These are phyloP conservation scores for Paradoxurus hermaphroditus DNA, from an alignment of 2,113 vertebrate genomes.

Conservation along the genomic window DNA sequence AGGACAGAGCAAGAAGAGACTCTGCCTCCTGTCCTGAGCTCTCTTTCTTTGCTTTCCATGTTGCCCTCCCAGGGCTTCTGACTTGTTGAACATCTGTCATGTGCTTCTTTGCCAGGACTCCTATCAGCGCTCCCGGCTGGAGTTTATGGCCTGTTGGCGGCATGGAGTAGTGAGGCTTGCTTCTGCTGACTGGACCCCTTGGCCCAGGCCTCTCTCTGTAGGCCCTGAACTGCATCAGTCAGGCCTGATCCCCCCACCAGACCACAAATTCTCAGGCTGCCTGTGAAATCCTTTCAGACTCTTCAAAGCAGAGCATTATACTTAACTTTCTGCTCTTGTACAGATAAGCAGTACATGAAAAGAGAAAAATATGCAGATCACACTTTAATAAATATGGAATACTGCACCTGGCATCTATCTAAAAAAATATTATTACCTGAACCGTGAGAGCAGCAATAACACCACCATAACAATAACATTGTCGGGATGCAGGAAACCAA, in stretches of 20 bases:
- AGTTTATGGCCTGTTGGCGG: not conserved
- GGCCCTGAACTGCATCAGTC: not conserved
- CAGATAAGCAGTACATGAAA: constrained; percentile 51
- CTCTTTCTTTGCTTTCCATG: not conserved
- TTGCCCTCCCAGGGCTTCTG: not conserved
- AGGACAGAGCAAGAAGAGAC: not conserved
- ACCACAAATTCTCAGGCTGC: not conserved
- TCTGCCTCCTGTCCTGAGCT: accelerated
- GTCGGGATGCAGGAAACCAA: constrained; percentile 52
- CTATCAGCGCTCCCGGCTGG: not conserved
- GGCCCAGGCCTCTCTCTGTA: not conserved
- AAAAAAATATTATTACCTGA: constrained; percentile 69
- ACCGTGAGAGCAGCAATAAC: constrained; percentile 50
- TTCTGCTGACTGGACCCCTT: not conserved
- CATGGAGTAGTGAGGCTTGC: not conserved
- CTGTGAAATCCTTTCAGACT: not conserved
- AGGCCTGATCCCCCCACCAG: not conserved
- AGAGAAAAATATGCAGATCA: constrained; percentile 69
- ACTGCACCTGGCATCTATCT: constrained; percentile 68
- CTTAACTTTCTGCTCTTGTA: constrained; percentile 62
- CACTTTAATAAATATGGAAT: constrained; percentile 76
- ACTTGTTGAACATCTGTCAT: not conserved
- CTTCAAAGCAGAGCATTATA: constrained; percentile 18
- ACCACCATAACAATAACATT: constrained; percentile 57
- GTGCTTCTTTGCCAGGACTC: not conserved